Evolutionary conservation across 2,888 invertebrate genomes (phyloP).

Genomic region (Lapara coniferarum): DNA sequence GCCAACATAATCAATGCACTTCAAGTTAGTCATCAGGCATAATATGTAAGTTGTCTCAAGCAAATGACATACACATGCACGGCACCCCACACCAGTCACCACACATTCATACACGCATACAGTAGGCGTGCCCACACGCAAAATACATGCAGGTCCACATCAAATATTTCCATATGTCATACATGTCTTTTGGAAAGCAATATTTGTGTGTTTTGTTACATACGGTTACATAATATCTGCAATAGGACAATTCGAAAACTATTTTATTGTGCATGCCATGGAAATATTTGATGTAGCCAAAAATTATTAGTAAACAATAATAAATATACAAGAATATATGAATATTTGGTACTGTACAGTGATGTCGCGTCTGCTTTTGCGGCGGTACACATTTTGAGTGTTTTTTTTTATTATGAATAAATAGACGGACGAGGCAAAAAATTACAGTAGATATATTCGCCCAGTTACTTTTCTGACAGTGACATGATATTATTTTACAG

Average conservation of each 20-base stretch:
- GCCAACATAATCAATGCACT: constrained; percentile 12
- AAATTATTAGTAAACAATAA: background rate
- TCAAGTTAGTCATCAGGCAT: background rate
- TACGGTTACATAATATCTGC: too few species aligned
- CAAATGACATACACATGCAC: background rate
- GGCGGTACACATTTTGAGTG: background rate
- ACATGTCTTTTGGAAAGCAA: background rate
- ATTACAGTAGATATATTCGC: background rate
- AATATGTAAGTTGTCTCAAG: background rate
- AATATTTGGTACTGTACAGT: background rate
- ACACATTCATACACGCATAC: constrained; percentile 28
- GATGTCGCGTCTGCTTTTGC: background rate
- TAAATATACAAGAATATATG: background rate
- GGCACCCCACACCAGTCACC: constrained; percentile 27
- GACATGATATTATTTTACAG: background rate
- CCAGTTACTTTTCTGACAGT: background rate
- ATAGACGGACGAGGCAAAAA: background rate
- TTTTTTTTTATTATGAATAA: background rate
- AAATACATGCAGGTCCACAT: constrained; percentile 6
- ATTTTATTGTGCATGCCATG: background rate
- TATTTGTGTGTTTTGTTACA: background rate
- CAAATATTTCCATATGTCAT: background rate
- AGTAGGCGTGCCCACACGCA: constrained; percentile 4
- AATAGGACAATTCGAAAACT: too few species aligned
- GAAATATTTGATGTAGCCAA: background rate